Evolutionary conservation across 2,797 vertebrate genomes (phyloP).

Genomic region (Phoxinus dragarum): DNA sequence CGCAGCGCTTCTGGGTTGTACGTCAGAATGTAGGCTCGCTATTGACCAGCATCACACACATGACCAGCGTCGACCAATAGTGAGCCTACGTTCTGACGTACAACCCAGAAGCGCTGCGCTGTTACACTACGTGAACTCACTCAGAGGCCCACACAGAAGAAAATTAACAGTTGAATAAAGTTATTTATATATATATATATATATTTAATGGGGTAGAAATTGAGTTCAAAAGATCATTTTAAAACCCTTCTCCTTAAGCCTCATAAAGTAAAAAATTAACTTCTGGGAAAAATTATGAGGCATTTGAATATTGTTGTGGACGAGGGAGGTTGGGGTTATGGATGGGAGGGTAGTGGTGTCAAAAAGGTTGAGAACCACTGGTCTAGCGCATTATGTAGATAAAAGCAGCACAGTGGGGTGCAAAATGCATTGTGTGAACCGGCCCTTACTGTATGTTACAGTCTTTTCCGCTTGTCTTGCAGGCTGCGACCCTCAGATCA

Average conservation of each 20-base stretch:
- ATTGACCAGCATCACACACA: no score
- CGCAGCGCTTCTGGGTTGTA: no score
- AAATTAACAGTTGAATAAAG: no score
- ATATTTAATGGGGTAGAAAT: neutral
- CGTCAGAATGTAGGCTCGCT: no score
- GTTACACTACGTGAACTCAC: no score
- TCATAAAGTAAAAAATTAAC: neutral
- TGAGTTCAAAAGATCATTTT: neutral
- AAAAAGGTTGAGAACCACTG: neutral
- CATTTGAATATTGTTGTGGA: neutral
- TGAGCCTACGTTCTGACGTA: no score
- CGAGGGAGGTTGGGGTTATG: neutral
- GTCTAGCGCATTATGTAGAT: neutral
- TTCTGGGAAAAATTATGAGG: neutral
- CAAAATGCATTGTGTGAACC: neutral
- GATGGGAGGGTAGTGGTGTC: no score
- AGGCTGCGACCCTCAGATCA: constrained; percentile 85
- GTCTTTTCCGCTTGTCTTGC: constrained; percentile 7
- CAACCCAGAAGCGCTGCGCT: no score
- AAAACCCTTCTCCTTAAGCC: neutral
- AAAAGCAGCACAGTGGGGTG: neutral
- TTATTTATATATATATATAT: no score
- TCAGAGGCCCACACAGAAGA: no score
- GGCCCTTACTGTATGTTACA: neutral
- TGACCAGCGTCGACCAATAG: no score